Percentiles rank a stretch among this genome's conserved stretches.
Evolutionary conservation across 2,113 vertebrate genomes (phyloP).

Genomic region (Phalacrocorax carbo): DNA sequence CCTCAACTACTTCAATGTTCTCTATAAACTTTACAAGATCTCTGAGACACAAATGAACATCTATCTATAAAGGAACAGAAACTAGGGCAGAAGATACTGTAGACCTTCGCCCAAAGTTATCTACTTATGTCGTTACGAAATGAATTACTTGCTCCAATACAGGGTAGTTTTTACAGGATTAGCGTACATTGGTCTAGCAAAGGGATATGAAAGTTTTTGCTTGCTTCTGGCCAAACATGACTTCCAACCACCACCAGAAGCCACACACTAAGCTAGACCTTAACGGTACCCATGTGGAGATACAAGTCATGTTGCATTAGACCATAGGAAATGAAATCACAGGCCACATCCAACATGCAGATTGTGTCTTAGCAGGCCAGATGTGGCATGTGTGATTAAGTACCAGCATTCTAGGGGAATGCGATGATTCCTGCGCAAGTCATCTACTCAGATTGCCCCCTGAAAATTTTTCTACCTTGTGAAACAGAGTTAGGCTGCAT

Average conservation of each 20-base stretch:
- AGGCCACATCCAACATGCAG: neutral
- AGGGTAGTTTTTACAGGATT: neutral
- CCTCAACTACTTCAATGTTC: neutral
- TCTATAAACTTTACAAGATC: neutral
- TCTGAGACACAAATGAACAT: neutral
- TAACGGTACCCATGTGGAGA: neutral
- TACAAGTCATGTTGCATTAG: slow-evolving; percentile 9
- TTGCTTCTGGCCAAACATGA: neutral
- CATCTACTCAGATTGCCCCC: neutral
- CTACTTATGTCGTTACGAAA: neutral
- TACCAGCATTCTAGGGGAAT: neutral
- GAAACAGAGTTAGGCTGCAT: neutral
- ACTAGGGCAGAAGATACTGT: neutral
- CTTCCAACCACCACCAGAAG: neutral
- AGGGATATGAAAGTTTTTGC: neutral
- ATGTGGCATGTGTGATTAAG: neutral
- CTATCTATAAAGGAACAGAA: neutral
- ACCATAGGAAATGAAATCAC: neutral
- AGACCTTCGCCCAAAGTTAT: neutral
- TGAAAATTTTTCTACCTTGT: neutral
- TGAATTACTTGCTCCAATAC: neutral
- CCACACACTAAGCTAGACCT: neutral
- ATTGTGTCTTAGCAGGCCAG: slow-evolving; percentile 19
- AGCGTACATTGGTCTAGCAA: neutral
- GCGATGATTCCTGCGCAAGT: neutral